Evolutionary conservation across 1,140 invertebrate species (phyloP).

Genomic region (Hypsibius dujardini): DNA sequence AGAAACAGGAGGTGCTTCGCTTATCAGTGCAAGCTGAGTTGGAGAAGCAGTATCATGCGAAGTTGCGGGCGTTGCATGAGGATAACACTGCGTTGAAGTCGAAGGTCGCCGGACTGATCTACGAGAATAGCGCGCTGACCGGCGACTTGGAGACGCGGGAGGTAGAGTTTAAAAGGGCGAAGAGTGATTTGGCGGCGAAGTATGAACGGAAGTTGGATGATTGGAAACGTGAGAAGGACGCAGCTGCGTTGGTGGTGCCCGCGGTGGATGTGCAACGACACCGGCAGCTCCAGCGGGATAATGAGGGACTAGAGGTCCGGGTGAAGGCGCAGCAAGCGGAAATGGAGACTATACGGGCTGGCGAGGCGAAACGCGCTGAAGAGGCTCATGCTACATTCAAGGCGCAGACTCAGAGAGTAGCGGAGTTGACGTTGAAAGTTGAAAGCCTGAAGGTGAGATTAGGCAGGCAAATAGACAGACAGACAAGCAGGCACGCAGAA

Average conservation of each 20-base stretch:
- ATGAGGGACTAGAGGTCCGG: neutral
- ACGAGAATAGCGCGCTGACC: constrained; percentile 1
- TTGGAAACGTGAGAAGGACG: constrained; percentile 11
- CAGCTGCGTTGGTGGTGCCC: neutral
- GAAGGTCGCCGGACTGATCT: neutral
- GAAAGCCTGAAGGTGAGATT: constrained; percentile 4
- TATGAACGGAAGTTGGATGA: neutral
- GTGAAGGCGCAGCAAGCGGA: neutral
- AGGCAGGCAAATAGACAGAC: neutral
- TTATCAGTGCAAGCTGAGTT: neutral
- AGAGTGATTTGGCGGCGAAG: constrained; percentile 6
- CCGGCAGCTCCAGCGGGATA: constrained; percentile 8
- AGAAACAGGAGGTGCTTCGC: neutral
- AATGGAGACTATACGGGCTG: neutral
- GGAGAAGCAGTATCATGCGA: neutral
- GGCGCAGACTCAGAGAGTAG: neutral
- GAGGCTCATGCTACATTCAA: neutral
- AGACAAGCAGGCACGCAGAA: neutral
- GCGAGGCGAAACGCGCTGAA: neutral
- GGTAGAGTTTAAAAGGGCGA: neutral
- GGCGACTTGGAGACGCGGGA: neutral
- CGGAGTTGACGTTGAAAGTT: neutral
- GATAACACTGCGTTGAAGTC: neutral
- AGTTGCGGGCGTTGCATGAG: neutral
- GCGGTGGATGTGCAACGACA: neutral